phyloP scores from a whole-genome alignment of 2,113 vertebrate species.

The Strix uralensis region DNA sequence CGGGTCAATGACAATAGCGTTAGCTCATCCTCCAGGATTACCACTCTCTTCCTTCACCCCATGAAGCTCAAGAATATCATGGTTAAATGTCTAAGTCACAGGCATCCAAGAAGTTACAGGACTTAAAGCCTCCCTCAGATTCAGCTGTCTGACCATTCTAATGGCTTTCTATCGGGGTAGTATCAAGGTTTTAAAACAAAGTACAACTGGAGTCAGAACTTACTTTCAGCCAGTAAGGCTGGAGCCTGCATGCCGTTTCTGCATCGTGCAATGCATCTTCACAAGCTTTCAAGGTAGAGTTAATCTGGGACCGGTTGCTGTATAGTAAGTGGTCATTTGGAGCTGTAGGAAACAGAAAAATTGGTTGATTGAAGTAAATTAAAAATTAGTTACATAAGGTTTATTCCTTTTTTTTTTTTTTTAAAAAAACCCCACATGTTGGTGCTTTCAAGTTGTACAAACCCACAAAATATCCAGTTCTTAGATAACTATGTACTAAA shows the following conservation, averaged over 20 bases:
- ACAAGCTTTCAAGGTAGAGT: slow-evolving; percentile 84
- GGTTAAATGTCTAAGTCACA: background rate
- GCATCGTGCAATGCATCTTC: slow-evolving; percentile 84
- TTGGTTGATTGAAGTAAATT: background rate
- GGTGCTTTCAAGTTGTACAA: background rate
- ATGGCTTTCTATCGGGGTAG: accelerated
- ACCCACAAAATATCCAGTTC: background rate
- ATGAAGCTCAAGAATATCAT: background rate
- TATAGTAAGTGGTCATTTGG: slow-evolving; percentile 88
- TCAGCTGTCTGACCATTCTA: background rate
- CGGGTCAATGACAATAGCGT: background rate
- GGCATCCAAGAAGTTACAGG: background rate
- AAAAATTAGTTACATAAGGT: background rate
- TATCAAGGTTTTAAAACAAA: background rate
- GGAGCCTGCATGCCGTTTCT: slow-evolving; percentile 84
- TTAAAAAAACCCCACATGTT: too few species aligned
- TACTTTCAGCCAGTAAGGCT: slow-evolving; percentile 90
- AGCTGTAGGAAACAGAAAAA: slow-evolving; percentile 70
- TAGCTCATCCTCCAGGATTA: background rate
- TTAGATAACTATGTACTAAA: background rate
- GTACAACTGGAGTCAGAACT: background rate
- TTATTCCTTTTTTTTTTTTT: background rate
- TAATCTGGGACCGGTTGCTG: slow-evolving; percentile 90
- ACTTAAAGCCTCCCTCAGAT: background rate
- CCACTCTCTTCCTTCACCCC: background rate